Evolutionary conservation across 2,797 vertebrate species (phyloP).

Genomic region (Luscinia megarhynchos): DNA sequence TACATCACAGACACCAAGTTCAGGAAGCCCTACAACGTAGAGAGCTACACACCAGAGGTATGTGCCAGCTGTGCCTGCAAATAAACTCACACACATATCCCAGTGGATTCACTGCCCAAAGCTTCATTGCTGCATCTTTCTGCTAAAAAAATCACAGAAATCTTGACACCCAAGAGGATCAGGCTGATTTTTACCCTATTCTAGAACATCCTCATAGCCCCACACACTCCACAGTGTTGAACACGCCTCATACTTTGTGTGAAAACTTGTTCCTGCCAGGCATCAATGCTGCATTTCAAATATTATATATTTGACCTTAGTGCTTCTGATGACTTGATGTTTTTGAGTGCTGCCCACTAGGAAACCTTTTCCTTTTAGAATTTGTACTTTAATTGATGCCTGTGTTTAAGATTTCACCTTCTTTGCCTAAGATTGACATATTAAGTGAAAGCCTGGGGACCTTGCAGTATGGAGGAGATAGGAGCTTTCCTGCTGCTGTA

Average conservation of each 20-base stretch:
- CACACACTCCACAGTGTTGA: accelerated
- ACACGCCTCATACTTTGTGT: neutral
- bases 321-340: neutral
- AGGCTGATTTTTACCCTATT: neutral
- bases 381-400: neutral
- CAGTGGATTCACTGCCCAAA: neutral
- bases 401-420: neutral
- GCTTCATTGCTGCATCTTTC: neutral
- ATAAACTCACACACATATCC: too few species aligned
- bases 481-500: slow-evolving; percentile 39
- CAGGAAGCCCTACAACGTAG: slow-evolving; percentile 91
- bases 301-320: neutral
- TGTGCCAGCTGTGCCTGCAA: neutral
- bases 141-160: neutral
- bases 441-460: slow-evolving; percentile 28
- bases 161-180: neutral
- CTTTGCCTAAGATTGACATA: slow-evolving; percentile 18
- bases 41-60: slow-evolving; percentile 82
- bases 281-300: neutral
- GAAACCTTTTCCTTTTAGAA: neutral
- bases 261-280: neutral
- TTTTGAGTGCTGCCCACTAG: neutral
- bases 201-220: neutral
- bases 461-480: neutral
- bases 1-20: slow-evolving; percentile 86